Percentiles rank a stretch among this genome's conserved stretches.
phyloP scores from a whole-genome alignment of 2,888 invertebrate genomes.

The Therioaphis trifolii region DNA sequence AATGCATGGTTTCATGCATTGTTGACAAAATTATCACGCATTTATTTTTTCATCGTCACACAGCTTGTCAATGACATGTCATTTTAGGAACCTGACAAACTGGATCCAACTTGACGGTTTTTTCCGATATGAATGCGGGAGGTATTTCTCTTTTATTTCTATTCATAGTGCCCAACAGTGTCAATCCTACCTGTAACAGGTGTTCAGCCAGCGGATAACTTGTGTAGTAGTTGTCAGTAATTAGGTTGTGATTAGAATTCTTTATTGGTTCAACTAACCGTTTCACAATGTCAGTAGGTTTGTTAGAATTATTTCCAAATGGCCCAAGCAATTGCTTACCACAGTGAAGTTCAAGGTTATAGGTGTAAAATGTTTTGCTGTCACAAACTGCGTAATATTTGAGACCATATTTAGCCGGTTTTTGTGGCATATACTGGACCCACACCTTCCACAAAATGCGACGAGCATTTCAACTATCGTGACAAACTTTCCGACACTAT shows the following conservation, averaged over 20 bases:
- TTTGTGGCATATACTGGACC: conserved; percentile 14
- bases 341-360: no score
- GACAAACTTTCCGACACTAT: conserved; percentile 42
- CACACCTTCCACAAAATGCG: conserved; percentile 4
- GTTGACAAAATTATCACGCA: conserved; percentile 66
- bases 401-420: conserved; percentile 57
- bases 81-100: conserved; percentile 66
- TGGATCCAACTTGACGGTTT: conserved; percentile 65
- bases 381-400: conserved; percentile 44
- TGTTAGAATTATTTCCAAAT: no score
- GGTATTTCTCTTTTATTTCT: conserved; percentile 65
- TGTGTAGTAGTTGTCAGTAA: no score
- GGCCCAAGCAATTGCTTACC: no score
- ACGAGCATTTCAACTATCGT: conserved; percentile 63
- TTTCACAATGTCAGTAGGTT: no score
- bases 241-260: no score
- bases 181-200: not conserved
- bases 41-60: conserved; percentile 65
- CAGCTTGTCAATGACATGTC: no score
- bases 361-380: no score
- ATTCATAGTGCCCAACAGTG: conserved; percentile 64
- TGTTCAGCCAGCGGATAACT: no score
- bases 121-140: conserved; percentile 66
- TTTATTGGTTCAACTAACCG: no score
- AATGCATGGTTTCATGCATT: no score